Conservation (phyloP, 2,797 vertebrate genomes). For the Bradypodion pumilum region DNA sequence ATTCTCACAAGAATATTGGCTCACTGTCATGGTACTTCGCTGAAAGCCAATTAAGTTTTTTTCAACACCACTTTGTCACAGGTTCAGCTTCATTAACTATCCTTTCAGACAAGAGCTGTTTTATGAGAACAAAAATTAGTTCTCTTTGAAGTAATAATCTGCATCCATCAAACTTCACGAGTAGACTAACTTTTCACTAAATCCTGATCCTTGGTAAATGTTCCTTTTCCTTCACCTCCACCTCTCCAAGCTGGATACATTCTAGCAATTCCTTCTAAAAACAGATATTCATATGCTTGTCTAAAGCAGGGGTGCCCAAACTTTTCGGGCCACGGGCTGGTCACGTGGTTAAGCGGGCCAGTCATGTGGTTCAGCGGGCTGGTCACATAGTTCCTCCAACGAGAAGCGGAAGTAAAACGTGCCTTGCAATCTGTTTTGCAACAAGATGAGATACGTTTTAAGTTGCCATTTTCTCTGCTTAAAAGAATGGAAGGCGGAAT, state of each 20-base stretch:
- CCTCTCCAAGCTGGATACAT: background rate
- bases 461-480: too few species aligned
- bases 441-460: too few species aligned
- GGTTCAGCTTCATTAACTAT: slow-evolving; percentile 64
- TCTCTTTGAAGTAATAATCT: slow-evolving; percentile 66
- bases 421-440: too few species aligned
- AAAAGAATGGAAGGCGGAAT: too few species aligned
- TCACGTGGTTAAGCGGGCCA: too few species aligned
- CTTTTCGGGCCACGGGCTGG: too few species aligned
- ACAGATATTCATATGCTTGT: background rate
- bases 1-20: slow-evolving; percentile 65
- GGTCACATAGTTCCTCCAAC: too few species aligned
- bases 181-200: slow-evolving; percentile 8
- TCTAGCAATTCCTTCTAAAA: slow-evolving; percentile 22
- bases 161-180: slow-evolving; percentile 55
- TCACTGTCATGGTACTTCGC: slow-evolving; percentile 20
- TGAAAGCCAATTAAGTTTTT: slow-evolving; percentile 67
- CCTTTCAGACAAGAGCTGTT: slow-evolving; percentile 53
- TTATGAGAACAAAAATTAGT: slow-evolving; percentile 45
- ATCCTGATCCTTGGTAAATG: slow-evolving; percentile 38
- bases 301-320: too few species aligned
- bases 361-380: too few species aligned
- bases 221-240: slow-evolving; percentile 21
- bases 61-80: slow-evolving; percentile 59
- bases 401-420: too few species aligned